Conservation (phyloP, 2,113 vertebrate genomes). For the Pseudorhombus dupliciocellatus region DNA sequence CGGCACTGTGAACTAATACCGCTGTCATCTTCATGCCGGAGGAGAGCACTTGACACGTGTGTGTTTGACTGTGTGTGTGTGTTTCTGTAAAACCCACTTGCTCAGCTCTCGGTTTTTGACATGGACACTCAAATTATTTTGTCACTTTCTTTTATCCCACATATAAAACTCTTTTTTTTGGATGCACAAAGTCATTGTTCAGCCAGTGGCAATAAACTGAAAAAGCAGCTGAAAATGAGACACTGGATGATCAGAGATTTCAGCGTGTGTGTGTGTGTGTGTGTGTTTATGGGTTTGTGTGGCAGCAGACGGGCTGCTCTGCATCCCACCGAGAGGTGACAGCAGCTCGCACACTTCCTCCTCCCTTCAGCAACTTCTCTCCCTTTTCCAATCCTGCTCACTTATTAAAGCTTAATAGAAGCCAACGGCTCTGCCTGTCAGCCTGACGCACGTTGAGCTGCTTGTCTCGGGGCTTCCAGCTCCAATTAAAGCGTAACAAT, state of each 20-base stretch:
- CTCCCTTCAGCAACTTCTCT: conserved; percentile 49
- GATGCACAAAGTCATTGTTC: conserved; percentile 33
- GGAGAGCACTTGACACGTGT: conserved; percentile 45
- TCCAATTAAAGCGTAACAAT: conserved; percentile 77
- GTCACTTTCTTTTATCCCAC: conserved; percentile 9
- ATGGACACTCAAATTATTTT: conserved; percentile 15
- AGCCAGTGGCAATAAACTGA: conserved; percentile 53
- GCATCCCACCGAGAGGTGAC: conserved; percentile 36
- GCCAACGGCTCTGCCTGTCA: conserved; percentile 70
- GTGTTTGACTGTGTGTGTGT: conserved; percentile 12
- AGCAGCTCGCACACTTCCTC: conserved; percentile 28
- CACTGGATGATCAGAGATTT: conserved; percentile 1
- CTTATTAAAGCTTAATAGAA: conserved; percentile 79
- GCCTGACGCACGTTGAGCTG: conserved; percentile 57
- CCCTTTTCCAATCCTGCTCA: conserved; percentile 52
- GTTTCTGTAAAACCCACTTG: conserved; percentile 22
- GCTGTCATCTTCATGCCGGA: conserved; percentile 53
- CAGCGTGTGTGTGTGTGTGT: background rate
- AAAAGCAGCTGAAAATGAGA: conserved; percentile 1
- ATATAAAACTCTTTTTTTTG: conserved; percentile 13
- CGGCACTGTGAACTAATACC: conserved; percentile 59
- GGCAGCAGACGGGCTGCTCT: conserved; percentile 39
- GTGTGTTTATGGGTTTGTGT: conserved; percentile 30
- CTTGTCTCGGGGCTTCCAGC: conserved; percentile 66
- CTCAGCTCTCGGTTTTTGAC: conserved; percentile 16